Evolutionary conservation across 2,113 vertebrate species (phyloP).

Genomic region (Vireo altiloquus): DNA sequence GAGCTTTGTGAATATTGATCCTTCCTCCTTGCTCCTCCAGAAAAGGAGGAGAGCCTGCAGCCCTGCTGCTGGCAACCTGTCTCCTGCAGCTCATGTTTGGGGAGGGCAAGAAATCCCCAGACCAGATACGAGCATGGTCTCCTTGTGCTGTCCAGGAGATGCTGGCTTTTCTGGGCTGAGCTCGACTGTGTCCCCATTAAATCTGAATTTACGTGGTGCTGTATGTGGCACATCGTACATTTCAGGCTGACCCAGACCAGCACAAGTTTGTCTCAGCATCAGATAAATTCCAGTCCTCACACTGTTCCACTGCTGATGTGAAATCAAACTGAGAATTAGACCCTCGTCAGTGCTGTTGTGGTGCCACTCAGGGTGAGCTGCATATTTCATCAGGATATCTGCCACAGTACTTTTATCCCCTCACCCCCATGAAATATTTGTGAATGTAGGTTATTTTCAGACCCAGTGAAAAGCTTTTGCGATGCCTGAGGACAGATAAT

Average conservation of each 20-base stretch:
- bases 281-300: neutral
- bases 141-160: neutral
- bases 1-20: neutral
- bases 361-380: neutral
- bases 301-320: neutral
- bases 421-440: neutral
- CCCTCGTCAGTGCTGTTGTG: neutral
- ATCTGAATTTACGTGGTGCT: neutral
- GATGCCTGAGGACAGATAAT: neutral
- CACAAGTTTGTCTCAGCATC: neutral
- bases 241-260: neutral
- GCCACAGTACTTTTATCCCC: neutral
- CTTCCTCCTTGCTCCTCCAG: neutral
- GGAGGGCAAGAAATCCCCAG: neutral
- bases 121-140: rapidly evolving
- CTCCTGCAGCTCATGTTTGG: neutral
- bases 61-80: neutral
- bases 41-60: neutral
- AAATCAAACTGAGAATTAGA: neutral
- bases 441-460: neutral
- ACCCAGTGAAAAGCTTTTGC: neutral
- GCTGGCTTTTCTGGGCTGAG: neutral
- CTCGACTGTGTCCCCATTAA: neutral
- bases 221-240: rapidly evolving
- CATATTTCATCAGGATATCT: neutral